Base-by-base conservation (phyloP, 1,140 invertebrate species). In the Drosophila equinoxialis region DNA sequence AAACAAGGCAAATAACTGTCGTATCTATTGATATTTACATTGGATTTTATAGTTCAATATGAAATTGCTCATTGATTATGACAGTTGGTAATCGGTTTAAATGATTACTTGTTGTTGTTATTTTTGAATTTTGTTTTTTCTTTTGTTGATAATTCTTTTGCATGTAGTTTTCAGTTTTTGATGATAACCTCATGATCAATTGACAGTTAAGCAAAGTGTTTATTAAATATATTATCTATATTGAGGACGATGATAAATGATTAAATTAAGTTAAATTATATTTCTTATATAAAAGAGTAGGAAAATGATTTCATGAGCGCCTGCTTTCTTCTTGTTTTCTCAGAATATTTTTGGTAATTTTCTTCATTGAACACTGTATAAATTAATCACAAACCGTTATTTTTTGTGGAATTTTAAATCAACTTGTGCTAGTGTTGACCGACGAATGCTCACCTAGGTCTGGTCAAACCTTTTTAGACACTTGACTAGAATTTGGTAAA, bases 11-110 rank as follows among this genome's bases (percentile, higher is more conserved):
- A 10, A 59, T 59, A 35, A 37, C 13, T 14, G 33, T 58, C 55
- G 55, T 20, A 17, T 20, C 57, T n/a, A 39, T 37, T 58, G 55
- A n/a, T 58, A 58, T 35, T 33, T 58, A 58, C 13, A 35, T 58
- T 17, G 6, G n/a, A 35, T 10, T 58, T 33, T 17, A 59, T 59
- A 59, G 14, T 59, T 33, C 10, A 59, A 33, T 59, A 11, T 8
- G 6, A 14, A 59, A 37, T 37, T 59, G 33, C 33, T 59, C 17
- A 59, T 59, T 59, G 57, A 59, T 37, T 37, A 37, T 37, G 33
- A 37, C 14, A 20, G 57, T 14, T 20, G 14, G 17, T 59, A 59
- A 51, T 51, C 45, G 17, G 8, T 51, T 51, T 51, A 17, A 14
- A 20, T 51, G 57, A 35, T 54, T 54, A 17, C 42, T 30, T 37